Percentiles rank a stretch among this genome's conserved stretches.
These are phyloP conservation scores for Cryptoleucopteryx plumbea DNA, from an alignment of 2,113 vertebrate species.

Conservation along the genomic window DNA sequence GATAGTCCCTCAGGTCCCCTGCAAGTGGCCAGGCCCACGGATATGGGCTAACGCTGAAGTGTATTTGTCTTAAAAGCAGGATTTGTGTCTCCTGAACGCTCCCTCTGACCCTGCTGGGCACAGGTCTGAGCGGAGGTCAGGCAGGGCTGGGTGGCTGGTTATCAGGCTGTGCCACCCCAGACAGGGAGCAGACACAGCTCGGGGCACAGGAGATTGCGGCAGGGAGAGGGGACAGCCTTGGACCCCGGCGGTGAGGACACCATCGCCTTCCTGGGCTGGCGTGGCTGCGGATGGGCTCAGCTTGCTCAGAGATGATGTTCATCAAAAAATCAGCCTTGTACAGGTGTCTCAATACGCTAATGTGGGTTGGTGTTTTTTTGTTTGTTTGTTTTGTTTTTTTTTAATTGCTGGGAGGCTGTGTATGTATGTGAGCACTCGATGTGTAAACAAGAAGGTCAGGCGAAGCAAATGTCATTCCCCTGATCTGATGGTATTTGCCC, in stretches of 20 bases:
- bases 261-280: background rate
- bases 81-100: background rate
- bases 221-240: background rate
- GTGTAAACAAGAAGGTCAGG: background rate
- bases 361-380: background rate
- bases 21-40: background rate
- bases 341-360: background rate
- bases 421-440: background rate
- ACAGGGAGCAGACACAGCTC: accelerated
- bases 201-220: background rate
- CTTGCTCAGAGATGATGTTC: background rate
- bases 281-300: accelerated
- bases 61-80: background rate
- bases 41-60: background rate
- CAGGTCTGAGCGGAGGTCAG: background rate
- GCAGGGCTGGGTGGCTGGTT: background rate
- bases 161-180: background rate
- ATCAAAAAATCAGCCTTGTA: background rate
- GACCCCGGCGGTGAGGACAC: accelerated
- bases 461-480: background rate
- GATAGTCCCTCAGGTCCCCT: background rate
- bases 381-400: too few species aligned
- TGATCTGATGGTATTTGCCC: background rate
- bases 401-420: background rate
- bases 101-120: accelerated